Percentiles rank a stretch among this genome's conserved stretches.
phyloP scores from a whole-genome alignment of 2,888 invertebrate species.

The Syrista parreyssii region DNA sequence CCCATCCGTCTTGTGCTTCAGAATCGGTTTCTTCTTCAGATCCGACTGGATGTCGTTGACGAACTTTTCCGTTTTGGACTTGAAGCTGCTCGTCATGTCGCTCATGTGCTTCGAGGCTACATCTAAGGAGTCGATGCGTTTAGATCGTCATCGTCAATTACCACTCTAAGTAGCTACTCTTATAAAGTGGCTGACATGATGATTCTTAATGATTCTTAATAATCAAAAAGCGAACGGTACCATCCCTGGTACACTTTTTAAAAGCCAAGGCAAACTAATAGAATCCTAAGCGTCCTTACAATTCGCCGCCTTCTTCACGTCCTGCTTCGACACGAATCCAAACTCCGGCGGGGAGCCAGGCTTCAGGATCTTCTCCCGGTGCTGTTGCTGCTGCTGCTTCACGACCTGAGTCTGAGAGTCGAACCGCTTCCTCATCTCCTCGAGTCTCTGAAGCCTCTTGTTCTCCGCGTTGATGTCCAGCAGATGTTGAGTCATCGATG shows the following conservation, averaged over 20 bases:
- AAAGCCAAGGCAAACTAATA: too few relatives aligned
- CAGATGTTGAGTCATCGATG: conserved; percentile 39
- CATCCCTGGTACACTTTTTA: too few relatives aligned
- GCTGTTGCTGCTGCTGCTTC: conserved; percentile 10
- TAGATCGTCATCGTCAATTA: neutral
- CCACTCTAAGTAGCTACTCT: too few relatives aligned
- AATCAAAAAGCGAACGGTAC: too few relatives aligned
- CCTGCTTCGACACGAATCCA: conserved; percentile 66
- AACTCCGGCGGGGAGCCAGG: conserved; percentile 74
- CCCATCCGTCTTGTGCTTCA: conserved; percentile 66
- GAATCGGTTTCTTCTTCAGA: conserved; percentile 67
- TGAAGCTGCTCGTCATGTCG: conserved; percentile 76
- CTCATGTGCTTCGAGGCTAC: conserved; percentile 74
- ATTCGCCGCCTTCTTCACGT: conserved; percentile 58
- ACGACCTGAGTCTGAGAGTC: conserved; percentile 33
- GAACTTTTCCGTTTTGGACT: conserved; percentile 77
- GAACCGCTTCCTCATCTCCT: conserved; percentile 56
- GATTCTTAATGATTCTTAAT: too few relatives aligned
- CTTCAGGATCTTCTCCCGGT: conserved; percentile 46
- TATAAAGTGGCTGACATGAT: too few relatives aligned
- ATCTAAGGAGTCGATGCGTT: conserved; percentile 57
- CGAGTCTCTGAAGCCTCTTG: conserved; percentile 54
- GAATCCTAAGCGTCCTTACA: conserved; percentile 49
- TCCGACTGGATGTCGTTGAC: conserved; percentile 75
- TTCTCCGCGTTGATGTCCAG: conserved; percentile 47